Percentiles rank a stretch among this genome's conserved stretches.
Conservation (phyloP, 2,888 invertebrate genomes). For the Serrognathus titanus region DNA sequence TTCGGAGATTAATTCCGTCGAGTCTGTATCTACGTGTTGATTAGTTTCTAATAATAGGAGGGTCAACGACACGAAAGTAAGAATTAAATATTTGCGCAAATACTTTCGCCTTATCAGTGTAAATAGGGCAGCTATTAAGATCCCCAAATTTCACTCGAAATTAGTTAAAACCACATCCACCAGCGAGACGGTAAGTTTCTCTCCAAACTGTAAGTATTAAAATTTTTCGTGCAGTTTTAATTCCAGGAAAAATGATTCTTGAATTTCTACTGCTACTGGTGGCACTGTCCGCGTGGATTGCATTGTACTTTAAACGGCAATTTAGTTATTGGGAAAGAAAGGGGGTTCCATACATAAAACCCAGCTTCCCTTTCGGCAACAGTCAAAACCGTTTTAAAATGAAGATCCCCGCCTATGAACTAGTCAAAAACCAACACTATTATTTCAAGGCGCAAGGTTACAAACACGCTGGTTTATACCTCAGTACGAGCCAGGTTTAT, state of each 20-base stretch:
- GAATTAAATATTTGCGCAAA: too few species aligned
- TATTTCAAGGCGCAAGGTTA: slow-evolving; percentile 41
- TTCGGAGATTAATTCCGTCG: not conserved
- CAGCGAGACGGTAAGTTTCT: too few species aligned
- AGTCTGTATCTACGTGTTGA: too few species aligned
- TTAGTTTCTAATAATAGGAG: too few species aligned
- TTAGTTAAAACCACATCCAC: too few species aligned
- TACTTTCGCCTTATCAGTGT: too few species aligned
- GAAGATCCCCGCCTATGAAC: slow-evolving; percentile 1
- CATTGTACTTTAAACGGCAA: not conserved
- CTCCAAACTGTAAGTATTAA: too few species aligned
- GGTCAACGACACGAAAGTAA: too few species aligned
- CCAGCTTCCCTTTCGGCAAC: slow-evolving; percentile 8
- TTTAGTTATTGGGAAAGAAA: slow-evolving; percentile 7
- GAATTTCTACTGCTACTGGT: too few species aligned
- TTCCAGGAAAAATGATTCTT: not conserved
- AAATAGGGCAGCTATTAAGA: too few species aligned
- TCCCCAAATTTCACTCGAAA: too few species aligned
- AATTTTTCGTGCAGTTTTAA: too few species aligned
- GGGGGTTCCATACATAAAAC: slow-evolving; percentile 7
- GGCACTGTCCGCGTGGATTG: slow-evolving; percentile 17
- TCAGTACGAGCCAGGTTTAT: slow-evolving; percentile 42
- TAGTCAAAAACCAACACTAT: slow-evolving; percentile 37
- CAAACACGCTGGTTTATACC: slow-evolving; percentile 34
- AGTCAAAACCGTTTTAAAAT: not conserved